Conservation (phyloP, 2,113 vertebrate species). For the Muntiacus reevesi region DNA sequence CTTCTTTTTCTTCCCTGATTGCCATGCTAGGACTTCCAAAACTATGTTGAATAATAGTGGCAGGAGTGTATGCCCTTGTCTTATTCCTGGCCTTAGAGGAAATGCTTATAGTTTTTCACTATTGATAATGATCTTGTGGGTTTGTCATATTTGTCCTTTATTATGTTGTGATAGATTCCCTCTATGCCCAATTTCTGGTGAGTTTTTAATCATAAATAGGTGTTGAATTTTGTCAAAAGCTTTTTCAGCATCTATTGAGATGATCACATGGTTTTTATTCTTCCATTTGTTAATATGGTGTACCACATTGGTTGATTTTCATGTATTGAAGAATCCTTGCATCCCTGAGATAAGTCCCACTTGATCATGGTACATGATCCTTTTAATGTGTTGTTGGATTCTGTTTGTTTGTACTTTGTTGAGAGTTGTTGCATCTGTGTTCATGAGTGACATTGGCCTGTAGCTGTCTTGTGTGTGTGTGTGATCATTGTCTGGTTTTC, state of each 20-base stretch:
- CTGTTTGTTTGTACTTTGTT: background rate
- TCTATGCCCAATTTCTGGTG: background rate
- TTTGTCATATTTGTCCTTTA: background rate
- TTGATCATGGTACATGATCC: background rate
- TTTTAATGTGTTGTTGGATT: background rate
- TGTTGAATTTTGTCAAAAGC: background rate
- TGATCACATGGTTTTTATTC: background rate
- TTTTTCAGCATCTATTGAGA: background rate
- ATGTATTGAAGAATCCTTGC: background rate
- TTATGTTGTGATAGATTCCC: background rate
- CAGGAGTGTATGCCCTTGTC: background rate
- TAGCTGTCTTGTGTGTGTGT: background rate
- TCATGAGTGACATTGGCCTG: background rate
- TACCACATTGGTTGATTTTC: background rate
- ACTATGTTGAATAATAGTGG: background rate
- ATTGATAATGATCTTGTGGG: background rate
- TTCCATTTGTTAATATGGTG: background rate
- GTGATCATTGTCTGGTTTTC: background rate
- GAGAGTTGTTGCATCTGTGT: background rate
- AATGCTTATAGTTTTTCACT: background rate
- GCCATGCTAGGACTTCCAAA: background rate
- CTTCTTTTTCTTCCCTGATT: background rate
- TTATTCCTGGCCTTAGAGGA: background rate
- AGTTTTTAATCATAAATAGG: background rate
- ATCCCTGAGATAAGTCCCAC: background rate